phyloP scores from a whole-genome alignment of 2,888 invertebrate genomes.

The Chelonus formosanus region DNA sequence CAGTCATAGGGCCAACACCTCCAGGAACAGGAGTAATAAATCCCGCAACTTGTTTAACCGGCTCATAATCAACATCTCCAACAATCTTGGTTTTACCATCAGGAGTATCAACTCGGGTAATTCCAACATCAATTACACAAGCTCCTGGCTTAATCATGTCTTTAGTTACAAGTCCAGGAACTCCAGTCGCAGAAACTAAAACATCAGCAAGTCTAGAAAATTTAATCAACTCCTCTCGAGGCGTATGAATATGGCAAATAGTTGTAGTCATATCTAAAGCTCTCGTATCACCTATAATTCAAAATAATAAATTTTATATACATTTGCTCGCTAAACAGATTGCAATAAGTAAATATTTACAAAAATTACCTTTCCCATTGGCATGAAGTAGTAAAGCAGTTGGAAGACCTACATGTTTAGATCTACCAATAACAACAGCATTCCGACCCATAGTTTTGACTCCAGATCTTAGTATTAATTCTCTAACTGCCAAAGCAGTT shows the following conservation, averaged over 20 bases:
- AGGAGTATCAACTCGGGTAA: conserved; percentile 75
- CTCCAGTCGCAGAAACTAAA: conserved; percentile 77
- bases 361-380: conserved; percentile 74
- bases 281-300: conserved; percentile 61
- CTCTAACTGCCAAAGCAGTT: conserved; percentile 60
- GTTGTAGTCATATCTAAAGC: conserved; percentile 89
- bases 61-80: conserved; percentile 90
- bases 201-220: conserved; percentile 81
- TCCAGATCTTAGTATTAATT: conserved; percentile 67
- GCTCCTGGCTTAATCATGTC: conserved; percentile 91
- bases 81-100: conserved; percentile 78
- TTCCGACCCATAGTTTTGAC: conserved; percentile 86
- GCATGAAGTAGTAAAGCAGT: conserved; percentile 85
- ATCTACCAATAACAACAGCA: conserved; percentile 88
- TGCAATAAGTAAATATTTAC: not conserved
- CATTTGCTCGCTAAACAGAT: no score
- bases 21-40: conserved; percentile 90
- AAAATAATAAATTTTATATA: conserved; percentile 11
- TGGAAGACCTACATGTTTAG: conserved; percentile 92
- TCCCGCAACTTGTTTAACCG: conserved; percentile 82
- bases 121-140: conserved; percentile 89
- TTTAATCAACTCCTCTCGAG: conserved; percentile 75
- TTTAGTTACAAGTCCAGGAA: conserved; percentile 78
- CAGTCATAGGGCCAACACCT: conserved; percentile 94
- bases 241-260: conserved; percentile 89